Evolutionary conservation across 2,113 vertebrate genomes (phyloP), one percentile per base, ranked within the genome.

Genomic region (Spermophilus dauricus): DNA sequence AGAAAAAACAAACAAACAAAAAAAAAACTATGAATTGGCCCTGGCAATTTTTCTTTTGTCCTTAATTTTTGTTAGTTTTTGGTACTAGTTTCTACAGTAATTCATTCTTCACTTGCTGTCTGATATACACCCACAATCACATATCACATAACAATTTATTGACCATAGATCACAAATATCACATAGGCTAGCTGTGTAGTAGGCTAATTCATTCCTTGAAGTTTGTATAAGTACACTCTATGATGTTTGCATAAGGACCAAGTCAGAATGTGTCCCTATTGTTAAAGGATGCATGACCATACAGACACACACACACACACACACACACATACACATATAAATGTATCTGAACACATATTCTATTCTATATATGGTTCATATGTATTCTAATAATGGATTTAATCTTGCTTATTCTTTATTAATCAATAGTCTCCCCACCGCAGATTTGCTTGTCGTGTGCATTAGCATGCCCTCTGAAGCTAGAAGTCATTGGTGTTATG

Each of bases 41-140:
- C 22, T 61, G 20, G 12, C 12, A 13, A 72, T 53, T 30, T 75
- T 12, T 73, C 83, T 73, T 92, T n/a, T 53, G 42, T 24, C 2
- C 18, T 92, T 91, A 63, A 26, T 91, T 96, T 96, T 93, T 76
- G 11, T 82, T 80, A 42, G 39, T 69, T 76, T 87, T 70, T 70
- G n/a, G 26, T 8, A 76, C 28, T 24, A 67, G 22, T 84, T 87
- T 89, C 39, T 87, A 80, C n/a, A 56, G 28, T 4, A 63, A n/a
- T 90, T 6, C 67, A 37, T 75, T 84, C 2, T 72, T 89, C 22
- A 76, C 32, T 87, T 89, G 7, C n/a, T 93, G 28, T 37, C 26
- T 93, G 42, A 53, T 2, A 75, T 7, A 61, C 8, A 69, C 6
- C 18, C 42, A 53, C 1, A 87, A 1, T 4, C 3, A n/a, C 5